phyloP scores from a whole-genome alignment of 2,113 vertebrate genomes.

The Struthidea cinerea region DNA sequence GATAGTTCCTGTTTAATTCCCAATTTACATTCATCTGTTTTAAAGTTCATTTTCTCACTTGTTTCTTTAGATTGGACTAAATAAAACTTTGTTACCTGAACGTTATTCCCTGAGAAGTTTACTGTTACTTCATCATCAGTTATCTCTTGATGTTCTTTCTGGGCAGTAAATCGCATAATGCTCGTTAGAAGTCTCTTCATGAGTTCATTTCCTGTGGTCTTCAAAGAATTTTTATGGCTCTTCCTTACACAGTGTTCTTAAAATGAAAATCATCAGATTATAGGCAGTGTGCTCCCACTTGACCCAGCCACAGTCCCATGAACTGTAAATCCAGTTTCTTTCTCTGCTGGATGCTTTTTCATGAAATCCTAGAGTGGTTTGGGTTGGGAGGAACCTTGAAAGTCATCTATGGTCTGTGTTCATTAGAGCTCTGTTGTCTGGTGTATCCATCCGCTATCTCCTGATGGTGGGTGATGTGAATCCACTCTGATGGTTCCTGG shows the following conservation, averaged over 20 bases:
- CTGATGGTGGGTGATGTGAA: background rate
- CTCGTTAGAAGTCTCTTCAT: background rate
- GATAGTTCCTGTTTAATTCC: background rate
- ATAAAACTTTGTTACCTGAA: background rate
- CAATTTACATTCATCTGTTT: background rate
- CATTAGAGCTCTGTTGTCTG: background rate
- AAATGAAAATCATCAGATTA: background rate
- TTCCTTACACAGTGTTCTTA: background rate
- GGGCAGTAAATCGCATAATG: background rate
- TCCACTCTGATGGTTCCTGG: accelerated
- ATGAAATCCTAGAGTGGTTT: background rate
- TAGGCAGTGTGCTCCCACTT: background rate
- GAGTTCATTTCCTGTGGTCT: background rate
- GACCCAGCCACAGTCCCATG: background rate
- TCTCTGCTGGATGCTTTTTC: background rate
- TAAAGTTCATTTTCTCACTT: background rate
- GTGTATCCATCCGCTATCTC: accelerated
- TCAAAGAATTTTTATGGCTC: background rate
- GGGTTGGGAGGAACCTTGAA: background rate
- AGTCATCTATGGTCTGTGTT: background rate
- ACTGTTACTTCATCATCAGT: background rate
- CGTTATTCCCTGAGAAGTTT: background rate
- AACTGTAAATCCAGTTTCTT: background rate
- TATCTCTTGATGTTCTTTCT: background rate
- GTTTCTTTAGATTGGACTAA: background rate